phyloP scores from a whole-genome alignment of 1,140 invertebrate species.

The Phortica variegata region DNA sequence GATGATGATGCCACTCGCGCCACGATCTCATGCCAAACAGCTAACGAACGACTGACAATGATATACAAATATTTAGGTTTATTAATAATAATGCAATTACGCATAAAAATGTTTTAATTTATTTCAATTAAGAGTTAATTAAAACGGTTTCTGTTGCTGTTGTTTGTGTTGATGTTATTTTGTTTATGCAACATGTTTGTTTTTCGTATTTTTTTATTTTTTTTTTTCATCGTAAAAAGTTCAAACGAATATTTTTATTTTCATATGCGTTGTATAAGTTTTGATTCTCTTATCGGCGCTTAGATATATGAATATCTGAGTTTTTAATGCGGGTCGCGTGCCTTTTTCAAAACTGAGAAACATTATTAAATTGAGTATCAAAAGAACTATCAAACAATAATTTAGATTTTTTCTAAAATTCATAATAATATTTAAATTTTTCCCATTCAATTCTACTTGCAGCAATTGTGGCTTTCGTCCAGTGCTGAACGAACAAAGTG shows the following conservation, averaged over 20 bases:
- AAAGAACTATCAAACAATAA: too few species aligned
- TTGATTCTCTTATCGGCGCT: conserved; percentile 5
- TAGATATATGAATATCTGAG: conserved; percentile 3
- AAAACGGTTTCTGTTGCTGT: conserved; percentile 24
- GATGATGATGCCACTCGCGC: conserved; percentile 21
- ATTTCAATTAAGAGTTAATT: conserved; percentile 56
- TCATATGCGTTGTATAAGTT: background rate
- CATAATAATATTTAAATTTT: too few species aligned
- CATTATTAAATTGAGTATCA: too few species aligned
- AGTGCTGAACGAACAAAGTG: conserved; percentile 58
- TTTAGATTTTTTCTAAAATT: too few species aligned
- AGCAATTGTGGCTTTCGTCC: conserved; percentile 65
- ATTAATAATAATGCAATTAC: conserved; percentile 56
- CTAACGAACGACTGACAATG: background rate
- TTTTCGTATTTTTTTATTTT: background rate
- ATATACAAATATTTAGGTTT: conserved; percentile 51
- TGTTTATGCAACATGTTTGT: background rate
- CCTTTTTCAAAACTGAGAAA: too few species aligned
- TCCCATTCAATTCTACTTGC: too few species aligned
- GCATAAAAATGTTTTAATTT: conserved; percentile 56
- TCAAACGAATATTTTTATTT: too few species aligned
- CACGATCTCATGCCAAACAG: background rate
- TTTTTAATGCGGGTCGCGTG: too few species aligned
- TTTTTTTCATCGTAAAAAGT: background rate
- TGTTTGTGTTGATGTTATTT: background rate